Evolutionary conservation across 2,797 vertebrate genomes (phyloP), one percentile per base, ranked within the genome.

Genomic region (Corythornis leucogaster): DNA sequence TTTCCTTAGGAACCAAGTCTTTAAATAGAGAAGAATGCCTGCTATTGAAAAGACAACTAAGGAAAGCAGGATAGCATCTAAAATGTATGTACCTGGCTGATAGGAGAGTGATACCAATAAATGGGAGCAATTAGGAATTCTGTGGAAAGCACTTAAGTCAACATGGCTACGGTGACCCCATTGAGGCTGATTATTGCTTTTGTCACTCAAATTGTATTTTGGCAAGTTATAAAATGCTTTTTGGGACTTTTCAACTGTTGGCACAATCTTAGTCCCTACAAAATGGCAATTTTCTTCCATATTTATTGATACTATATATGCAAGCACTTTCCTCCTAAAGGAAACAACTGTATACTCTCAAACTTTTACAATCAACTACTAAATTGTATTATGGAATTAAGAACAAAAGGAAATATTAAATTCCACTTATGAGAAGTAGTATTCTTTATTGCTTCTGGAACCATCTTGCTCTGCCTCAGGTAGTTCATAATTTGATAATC

Each of bases 1-100:
- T 89, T 94, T 94, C 84, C 93, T 92, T 94, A 95, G 90, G 90
- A 94, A 94, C 75, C 69, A 58, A 19, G 86, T 35, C 69, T 96
- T 94, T 91, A 94, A 81, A 93, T 82, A 90, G 81, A 76, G 51
- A 82, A 92, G 75, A 92, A 94, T 80, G 86, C 76, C 58, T 90
- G 61, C 74, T 78, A 80, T 26, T 89, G 38, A 91, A 69, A 54
- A 76, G 53, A 75, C 81, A 88, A 77, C 58, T 28, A 51, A 43
- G 78, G 67, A 38, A 91, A 90, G 63, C 59, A 21, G 26, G 77
- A 78, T 77, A 66, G 88, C 83, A 94, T 90, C 76, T 82, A 43
- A 48, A 90, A 89, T 93, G 90, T 93, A 93, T 77, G 83, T 86
- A 91, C 88, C 75, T 90, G 86, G 61, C 83, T 64, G 71, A 81